Evolutionary conservation across 53 echinoderm and acorn worm species (phyloP), one percentile per base, ranked within the genome.

Genomic region (Arbacia lixula): DNA sequence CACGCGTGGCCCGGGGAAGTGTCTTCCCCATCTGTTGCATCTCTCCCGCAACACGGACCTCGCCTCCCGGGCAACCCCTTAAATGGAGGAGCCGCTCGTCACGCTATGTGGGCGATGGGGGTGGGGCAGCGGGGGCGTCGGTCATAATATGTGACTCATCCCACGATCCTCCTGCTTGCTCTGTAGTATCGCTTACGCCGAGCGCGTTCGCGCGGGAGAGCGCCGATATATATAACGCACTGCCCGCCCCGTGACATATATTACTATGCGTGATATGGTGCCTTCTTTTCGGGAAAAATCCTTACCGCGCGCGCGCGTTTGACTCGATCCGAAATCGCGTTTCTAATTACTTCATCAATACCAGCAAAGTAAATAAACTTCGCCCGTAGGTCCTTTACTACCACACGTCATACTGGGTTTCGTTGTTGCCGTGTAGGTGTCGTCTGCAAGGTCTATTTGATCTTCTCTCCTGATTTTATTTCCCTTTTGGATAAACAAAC

Each of bases 311-410:
- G 66, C 31, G 66, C 66, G 66, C 66, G 66, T 36, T 20, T 5
- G 12, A 20, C 66, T 38, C 66, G 21, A 66, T 22, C 66, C 38
- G 9, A n/a, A n/a, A n/a, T n/a, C n/a, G 66, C 36, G 66, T 21
- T 36, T 66, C 66, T 38, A 38, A 66, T 66, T 66, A 66, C 66
- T 36, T 27, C 21, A 12, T 3, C 37, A 66, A 38, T 37, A 6
- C 66, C 66, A 37, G 22, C 36, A 66, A 66, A 38, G 66, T 66
- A 66, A 66, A 66, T 66, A 66, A 66, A 66, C 66, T 66, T 66
- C 38, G n/a, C 66, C 38, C 20, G 66, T 12, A 10, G 36, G 66
- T 66, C 38, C 36, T 66, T 36, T 36, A 38, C 36, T 37, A 21
- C 38, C 66, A 66, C 36, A 37, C 66, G 36, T 20, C 66, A 66